Percentiles rank a stretch among this genome's conserved stretches.
These are phyloP conservation scores for Heterodera carotae DNA, from an alignment of 1,140 invertebrate species.

Conservation along the genomic window DNA sequence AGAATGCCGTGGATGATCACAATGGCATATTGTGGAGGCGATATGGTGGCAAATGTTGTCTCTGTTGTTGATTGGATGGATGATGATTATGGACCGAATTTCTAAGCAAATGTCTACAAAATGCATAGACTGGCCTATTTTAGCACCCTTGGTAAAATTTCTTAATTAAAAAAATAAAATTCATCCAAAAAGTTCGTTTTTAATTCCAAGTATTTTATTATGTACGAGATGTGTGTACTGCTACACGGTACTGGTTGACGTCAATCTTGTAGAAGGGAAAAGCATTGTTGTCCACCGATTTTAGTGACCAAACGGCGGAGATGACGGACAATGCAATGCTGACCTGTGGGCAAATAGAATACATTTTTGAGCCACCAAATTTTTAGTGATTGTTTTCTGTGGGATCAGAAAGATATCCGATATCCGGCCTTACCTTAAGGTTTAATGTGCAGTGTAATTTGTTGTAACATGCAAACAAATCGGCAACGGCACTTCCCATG, in stretches of 20 bases:
- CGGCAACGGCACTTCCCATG: constrained; percentile 54
- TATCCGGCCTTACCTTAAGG: constrained; percentile 46
- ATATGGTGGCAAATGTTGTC: constrained; percentile 20
- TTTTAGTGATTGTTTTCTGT: too few species aligned
- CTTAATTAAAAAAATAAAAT: background rate
- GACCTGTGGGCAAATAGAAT: constrained; percentile 46
- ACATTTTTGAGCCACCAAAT: too few species aligned
- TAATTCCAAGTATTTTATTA: too few species aligned
- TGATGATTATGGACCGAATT: background rate
- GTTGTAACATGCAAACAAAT: constrained; percentile 54
- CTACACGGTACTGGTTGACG: constrained; percentile 49
- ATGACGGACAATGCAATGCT: constrained; percentile 60
- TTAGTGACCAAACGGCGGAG: constrained; percentile 61
- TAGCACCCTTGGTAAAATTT: too few species aligned
- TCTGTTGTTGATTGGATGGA: background rate
- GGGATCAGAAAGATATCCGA: too few species aligned
- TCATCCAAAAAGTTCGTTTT: too few species aligned
- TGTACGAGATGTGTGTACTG: constrained; percentile 19
- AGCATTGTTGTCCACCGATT: constrained; percentile 61
- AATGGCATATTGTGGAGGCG: constrained; percentile 48
- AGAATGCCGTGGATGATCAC: constrained; percentile 59
- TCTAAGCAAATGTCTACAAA: background rate
- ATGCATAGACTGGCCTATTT: too few species aligned
- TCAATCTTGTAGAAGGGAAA: constrained; percentile 63
- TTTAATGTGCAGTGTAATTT: constrained; percentile 50